A percentile compares a stretch with the other conserved stretches of the same genome.
Evolutionary conservation across 2,797 vertebrate genomes (phyloP).

Genomic region (Crax fasciolata): DNA sequence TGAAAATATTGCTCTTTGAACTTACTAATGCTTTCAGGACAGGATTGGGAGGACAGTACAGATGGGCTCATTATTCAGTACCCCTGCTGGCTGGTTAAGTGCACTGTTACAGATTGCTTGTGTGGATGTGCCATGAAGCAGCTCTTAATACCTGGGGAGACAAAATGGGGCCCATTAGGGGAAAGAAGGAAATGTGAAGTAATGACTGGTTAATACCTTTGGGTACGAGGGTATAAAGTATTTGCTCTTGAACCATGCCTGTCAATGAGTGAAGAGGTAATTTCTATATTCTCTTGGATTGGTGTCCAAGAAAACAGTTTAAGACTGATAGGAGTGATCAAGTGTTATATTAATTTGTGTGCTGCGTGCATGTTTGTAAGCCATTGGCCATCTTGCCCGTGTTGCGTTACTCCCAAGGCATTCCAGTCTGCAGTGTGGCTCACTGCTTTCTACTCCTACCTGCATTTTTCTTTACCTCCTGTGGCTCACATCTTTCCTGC

Average conservation of each 20-base stretch:
- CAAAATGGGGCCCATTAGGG: slow-evolving; percentile 41
- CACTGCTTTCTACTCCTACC: slow-evolving; percentile 36
- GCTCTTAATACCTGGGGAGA: slow-evolving; percentile 48
- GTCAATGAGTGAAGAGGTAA: slow-evolving; percentile 35
- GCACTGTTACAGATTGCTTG: slow-evolving; percentile 60
- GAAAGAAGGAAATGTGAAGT: slow-evolving; percentile 62
- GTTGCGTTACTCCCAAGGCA: slow-evolving; percentile 25
- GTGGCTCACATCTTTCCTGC: slow-evolving; percentile 43
- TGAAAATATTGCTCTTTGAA: neutral
- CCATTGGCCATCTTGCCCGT: neutral
- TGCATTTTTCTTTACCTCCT: slow-evolving; percentile 69
- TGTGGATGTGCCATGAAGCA: slow-evolving; percentile 58
- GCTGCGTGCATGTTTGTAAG: neutral
- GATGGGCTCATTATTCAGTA: slow-evolving; percentile 60
- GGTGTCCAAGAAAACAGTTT: slow-evolving; percentile 46
- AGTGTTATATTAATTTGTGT: slow-evolving; percentile 35
- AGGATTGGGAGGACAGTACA: neutral
- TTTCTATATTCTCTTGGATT: slow-evolving; percentile 7
- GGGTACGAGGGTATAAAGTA: neutral
- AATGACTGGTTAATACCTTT: slow-evolving; percentile 67
- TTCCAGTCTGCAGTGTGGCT: slow-evolving; percentile 37
- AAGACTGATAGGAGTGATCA: slow-evolving; percentile 45
- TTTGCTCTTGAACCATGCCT: slow-evolving; percentile 32
- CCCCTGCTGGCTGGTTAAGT: slow-evolving; percentile 66
- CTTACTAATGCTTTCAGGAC: slow-evolving; percentile 33